A percentile compares a stretch with the other conserved stretches of the same genome.
These are phyloP conservation scores for Girardia tigrina DNA, from an alignment of 2,888 invertebrate genomes.

Conservation along the genomic window DNA sequence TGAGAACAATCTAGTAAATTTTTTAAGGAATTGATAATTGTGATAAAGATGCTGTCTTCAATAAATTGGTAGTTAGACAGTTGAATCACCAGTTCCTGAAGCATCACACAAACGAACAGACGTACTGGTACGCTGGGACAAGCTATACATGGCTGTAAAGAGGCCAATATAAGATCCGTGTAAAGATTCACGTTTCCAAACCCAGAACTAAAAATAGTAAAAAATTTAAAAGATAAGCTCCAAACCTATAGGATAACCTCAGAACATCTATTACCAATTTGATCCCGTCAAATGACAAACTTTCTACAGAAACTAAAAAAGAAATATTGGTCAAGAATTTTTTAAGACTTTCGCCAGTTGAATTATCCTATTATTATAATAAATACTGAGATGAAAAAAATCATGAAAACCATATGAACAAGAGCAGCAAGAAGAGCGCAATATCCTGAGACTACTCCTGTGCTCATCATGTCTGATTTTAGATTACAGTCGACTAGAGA, in stretches of 20 bases:
- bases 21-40: neutral
- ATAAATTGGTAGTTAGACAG: neutral
- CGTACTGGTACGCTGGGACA: neutral
- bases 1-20: neutral
- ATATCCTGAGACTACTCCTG: neutral
- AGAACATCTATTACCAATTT: neutral
- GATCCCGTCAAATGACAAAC: neutral
- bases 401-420: neutral
- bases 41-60: neutral
- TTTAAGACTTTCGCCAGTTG: neutral
- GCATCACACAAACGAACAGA: neutral
- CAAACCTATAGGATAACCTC: neutral
- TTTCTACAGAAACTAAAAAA: constrained; percentile 10
- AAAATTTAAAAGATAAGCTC: neutral
- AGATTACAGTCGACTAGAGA: neutral
- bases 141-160: neutral
- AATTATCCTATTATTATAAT: neutral
- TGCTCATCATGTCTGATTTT: neutral
- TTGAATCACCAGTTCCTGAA: neutral
- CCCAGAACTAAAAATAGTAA: neutral
- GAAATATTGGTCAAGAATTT: constrained; percentile 2
- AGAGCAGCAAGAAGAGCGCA: neutral
- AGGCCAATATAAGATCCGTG: neutral
- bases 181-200: neutral
- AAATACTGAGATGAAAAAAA: neutral